Conservation (phyloP, 2,113 vertebrate genomes). For the Equus przewalskii region DNA sequence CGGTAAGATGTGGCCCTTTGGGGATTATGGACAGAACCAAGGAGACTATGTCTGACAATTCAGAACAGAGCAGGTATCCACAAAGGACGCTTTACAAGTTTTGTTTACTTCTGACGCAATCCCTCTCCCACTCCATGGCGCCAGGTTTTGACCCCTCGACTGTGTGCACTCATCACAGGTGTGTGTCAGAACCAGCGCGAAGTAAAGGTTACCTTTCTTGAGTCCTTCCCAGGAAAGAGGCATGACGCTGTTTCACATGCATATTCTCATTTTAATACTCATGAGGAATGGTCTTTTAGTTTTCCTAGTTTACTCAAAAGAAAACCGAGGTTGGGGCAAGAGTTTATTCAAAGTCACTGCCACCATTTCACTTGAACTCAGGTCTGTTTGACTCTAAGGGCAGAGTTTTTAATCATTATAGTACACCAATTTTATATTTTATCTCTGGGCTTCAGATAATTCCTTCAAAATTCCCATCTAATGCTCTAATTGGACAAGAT, state of each 20-base stretch:
- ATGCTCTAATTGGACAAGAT: constrained; percentile 70
- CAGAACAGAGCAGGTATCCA: not conserved
- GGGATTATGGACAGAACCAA: not conserved
- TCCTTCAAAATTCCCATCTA: constrained; percentile 70
- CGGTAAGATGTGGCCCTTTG: not conserved
- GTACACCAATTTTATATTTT: constrained; percentile 55
- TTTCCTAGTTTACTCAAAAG: not conserved
- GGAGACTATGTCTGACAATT: not conserved
- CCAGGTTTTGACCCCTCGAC: not conserved
- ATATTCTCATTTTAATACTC: not conserved
- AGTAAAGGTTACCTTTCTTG: not conserved
- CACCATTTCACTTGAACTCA: constrained; percentile 33
- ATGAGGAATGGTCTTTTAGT: not conserved
- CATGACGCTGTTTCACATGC: not conserved
- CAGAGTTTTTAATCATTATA: constrained; percentile 36
- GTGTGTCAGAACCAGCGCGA: not conserved
- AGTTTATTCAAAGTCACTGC: not conserved
- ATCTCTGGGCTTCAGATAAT: constrained; percentile 68
- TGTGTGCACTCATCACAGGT: not conserved
- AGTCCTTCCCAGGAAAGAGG: not conserved
- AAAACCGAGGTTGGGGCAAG: not conserved
- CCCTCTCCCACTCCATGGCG: not conserved
- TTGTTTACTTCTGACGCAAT: not conserved
- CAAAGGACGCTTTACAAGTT: not conserved
- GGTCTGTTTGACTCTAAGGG: not conserved